A percentile compares a stretch with the other conserved stretches of the same genome.
phyloP scores from a whole-genome alignment of 2,113 vertebrate species.

The Panurus biarmicus region DNA sequence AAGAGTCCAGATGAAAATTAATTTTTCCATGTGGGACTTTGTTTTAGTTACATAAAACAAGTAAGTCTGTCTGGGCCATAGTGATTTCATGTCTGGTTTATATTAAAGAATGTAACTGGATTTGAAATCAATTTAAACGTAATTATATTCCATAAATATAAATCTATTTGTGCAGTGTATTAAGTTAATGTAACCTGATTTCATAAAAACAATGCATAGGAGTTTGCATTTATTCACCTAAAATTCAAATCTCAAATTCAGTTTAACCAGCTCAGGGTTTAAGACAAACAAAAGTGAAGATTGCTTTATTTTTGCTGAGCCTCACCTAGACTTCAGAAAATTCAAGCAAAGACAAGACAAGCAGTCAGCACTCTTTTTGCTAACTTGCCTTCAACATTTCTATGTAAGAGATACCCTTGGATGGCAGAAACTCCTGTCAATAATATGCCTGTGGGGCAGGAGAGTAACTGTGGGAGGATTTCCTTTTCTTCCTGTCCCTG shows the following conservation, averaged over 20 bases:
- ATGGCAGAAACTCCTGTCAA: neutral
- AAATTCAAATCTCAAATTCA: neutral
- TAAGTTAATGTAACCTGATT: neutral
- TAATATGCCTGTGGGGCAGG: neutral
- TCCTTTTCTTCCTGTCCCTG: neutral
- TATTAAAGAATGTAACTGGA: constrained; percentile 16
- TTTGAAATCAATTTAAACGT: constrained; percentile 7
- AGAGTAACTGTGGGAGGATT: neutral
- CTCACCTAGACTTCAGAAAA: neutral
- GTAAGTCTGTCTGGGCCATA: constrained; percentile 9
- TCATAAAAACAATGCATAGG: neutral
- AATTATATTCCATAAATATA: constrained; percentile 10
- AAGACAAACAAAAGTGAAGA: neutral
- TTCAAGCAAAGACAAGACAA: neutral
- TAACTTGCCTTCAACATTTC: neutral
- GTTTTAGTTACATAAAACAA: constrained; percentile 36
- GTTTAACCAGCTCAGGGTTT: neutral
- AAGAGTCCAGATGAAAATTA: constrained; percentile 20
- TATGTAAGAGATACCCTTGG: neutral
- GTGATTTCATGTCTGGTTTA: constrained; percentile 47
- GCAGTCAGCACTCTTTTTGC: neutral
- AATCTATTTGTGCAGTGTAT: neutral
- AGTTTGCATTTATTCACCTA: neutral
- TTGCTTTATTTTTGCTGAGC: neutral
- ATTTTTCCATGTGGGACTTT: neutral